Conservation (phyloP, 2,797 vertebrate species). For the Gadopsis marmoratus region DNA sequence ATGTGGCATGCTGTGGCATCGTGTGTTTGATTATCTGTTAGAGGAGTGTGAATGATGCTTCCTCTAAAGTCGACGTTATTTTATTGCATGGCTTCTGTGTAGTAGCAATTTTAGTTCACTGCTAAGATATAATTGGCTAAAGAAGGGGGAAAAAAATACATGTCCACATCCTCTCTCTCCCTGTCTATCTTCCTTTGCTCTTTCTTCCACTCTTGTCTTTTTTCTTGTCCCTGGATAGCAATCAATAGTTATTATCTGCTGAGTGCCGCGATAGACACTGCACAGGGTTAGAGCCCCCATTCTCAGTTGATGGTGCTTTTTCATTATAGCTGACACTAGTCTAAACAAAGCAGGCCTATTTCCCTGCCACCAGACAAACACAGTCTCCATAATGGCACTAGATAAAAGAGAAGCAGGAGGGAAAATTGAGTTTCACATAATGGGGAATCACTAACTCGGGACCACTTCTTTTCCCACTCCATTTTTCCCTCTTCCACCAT, state of each 20-base stretch:
- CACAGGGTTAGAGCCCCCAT: slow-evolving; percentile 74
- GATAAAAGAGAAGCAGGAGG: slow-evolving; percentile 82
- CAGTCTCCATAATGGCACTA: slow-evolving; percentile 81
- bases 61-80: slow-evolving; percentile 32
- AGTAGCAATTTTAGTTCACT: slow-evolving; percentile 49
- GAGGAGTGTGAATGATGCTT: slow-evolving; percentile 11
- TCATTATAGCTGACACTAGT: slow-evolving; percentile 87
- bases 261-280: slow-evolving; percentile 76
- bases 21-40: slow-evolving; percentile 36
- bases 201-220: slow-evolving; percentile 60
- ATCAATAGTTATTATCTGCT: slow-evolving; percentile 87
- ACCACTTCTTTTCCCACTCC: slow-evolving; percentile 66
- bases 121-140: slow-evolving; percentile 59
- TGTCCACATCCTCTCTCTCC: slow-evolving; percentile 43
- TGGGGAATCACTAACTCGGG: slow-evolving; percentile 81
- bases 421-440: slow-evolving; percentile 86
- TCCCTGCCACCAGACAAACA: slow-evolving; percentile 84
- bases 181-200: slow-evolving; percentile 68
- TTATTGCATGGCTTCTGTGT: slow-evolving; percentile 41
- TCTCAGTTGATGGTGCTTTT: slow-evolving; percentile 86
- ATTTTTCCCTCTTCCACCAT: slow-evolving; percentile 58
- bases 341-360: slow-evolving; percentile 86
- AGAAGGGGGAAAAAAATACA: slow-evolving; percentile 1
- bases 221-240: slow-evolving; percentile 77
- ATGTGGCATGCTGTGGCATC: slow-evolving; percentile 1